Evolutionary conservation across 2,797 vertebrate species (phyloP).

Genomic region (Eulemur coronatus): DNA sequence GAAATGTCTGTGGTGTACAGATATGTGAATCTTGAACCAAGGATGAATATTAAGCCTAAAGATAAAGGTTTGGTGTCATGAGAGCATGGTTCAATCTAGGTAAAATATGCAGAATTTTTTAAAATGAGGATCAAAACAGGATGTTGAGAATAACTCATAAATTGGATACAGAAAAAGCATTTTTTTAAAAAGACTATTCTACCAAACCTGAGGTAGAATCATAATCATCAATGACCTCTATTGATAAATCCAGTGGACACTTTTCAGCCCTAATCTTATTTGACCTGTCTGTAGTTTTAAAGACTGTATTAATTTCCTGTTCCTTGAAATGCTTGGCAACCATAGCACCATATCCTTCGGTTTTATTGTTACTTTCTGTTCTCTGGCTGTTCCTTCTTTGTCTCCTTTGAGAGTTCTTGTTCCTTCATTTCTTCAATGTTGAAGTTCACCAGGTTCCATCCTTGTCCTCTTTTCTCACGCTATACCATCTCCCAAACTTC

Average conservation of each 20-base stretch:
- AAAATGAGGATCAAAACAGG: background rate
- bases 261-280: background rate
- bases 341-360: background rate
- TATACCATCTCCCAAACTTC: background rate
- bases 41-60: background rate
- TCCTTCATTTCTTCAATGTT: background rate
- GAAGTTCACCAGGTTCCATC: background rate
- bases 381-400: background rate
- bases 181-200: background rate
- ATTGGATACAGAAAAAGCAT: background rate
- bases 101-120: background rate
- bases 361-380: background rate
- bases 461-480: background rate
- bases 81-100: background rate
- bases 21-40: background rate
- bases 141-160: background rate
- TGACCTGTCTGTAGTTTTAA: background rate
- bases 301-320: background rate
- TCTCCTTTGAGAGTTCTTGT: background rate
- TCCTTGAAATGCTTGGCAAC: background rate
- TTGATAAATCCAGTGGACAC: background rate
- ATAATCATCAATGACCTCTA: background rate
- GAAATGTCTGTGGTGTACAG: background rate
- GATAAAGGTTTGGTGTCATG: background rate
- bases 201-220: background rate